Evolutionary conservation across 1,140 invertebrate species (phyloP).

Genomic region (Drosophila pseudoobscura): DNA sequence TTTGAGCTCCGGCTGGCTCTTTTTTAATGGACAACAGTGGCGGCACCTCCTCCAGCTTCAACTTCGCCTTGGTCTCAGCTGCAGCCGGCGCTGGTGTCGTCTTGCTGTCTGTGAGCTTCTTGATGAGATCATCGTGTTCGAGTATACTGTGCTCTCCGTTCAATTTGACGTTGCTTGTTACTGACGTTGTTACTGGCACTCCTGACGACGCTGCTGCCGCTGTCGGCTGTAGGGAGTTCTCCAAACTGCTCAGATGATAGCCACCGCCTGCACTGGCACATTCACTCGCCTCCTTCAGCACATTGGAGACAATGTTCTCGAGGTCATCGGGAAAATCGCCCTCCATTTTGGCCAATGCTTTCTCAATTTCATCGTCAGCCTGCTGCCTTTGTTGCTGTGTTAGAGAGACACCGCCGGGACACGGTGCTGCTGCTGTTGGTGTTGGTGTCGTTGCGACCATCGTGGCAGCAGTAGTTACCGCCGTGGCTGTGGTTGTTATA

Average conservation of each 20-base stretch:
- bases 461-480: conserved; percentile 7
- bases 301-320: conserved; percentile 54
- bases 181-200: conserved; percentile 26
- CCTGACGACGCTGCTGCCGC: conserved; percentile 6
- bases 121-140: conserved; percentile 79
- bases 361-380: conserved; percentile 86
- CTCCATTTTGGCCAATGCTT: conserved; percentile 88
- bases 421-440: conserved; percentile 1
- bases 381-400: conserved; percentile 56
- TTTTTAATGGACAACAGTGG: conserved; percentile 43
- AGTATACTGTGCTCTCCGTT: conserved; percentile 74
- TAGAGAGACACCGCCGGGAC: conserved; percentile 73
- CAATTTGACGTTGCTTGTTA: conserved; percentile 44
- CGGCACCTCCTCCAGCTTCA: conserved; percentile 56
- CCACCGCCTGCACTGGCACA: conserved; percentile 11
- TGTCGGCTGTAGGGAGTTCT: conserved; percentile 25
- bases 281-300: conserved; percentile 48
- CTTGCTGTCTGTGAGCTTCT: conserved; percentile 68
- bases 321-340: conserved; percentile 82
- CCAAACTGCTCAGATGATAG: conserved; percentile 19
- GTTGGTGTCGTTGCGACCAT: not conserved
- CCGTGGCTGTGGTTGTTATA: conserved; percentile 1
- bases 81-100: conserved; percentile 27
- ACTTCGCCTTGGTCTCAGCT: conserved; percentile 40
- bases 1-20: conserved; percentile 11